These are phyloP conservation scores for Boulengeromyrus knoepffleri DNA, from an alignment of 2,113 vertebrate genomes.

Conservation along the genomic window DNA sequence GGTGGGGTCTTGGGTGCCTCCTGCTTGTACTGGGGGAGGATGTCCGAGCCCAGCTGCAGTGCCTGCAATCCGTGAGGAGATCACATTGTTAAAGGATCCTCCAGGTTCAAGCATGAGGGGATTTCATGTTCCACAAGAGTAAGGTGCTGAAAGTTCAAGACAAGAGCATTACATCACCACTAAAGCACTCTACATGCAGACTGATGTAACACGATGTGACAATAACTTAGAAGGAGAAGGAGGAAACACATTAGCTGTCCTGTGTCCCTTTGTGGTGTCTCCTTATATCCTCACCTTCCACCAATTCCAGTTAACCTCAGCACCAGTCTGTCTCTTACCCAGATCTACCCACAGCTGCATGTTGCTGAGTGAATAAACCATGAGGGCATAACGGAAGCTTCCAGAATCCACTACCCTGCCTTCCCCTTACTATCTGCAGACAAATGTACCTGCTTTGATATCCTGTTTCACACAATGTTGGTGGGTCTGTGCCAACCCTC, in stretches of 20 bases:
- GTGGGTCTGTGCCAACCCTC: not conserved
- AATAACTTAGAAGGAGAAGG: not conserved
- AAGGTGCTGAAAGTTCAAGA: not conserved
- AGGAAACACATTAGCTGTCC: not conserved
- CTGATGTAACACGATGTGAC: not conserved
- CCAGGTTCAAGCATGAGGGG: not conserved
- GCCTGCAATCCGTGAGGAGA: constrained; percentile 59
- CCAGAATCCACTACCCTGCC: not conserved
- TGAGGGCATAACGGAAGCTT: not conserved
- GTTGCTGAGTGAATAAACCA: not conserved
- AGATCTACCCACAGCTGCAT: not conserved
- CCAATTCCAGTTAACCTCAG: not conserved
- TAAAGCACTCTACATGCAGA: not conserved
- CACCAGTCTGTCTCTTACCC: not conserved
- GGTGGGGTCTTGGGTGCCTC: constrained; percentile 96
- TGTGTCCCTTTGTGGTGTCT: not conserved
- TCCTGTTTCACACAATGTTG: not conserved
- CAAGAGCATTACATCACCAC: not conserved
- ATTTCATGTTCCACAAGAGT: not conserved
- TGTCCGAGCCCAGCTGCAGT: constrained; percentile 90
- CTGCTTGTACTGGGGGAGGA: constrained; percentile 97
- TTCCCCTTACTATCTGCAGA: not conserved
- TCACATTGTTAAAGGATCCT: not conserved
- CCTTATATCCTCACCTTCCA: not conserved
- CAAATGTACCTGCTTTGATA: not conserved